A percentile compares a stretch with the other conserved stretches of the same genome.
These are phyloP conservation scores for Ichneumoninae sp. DNA, from an alignment of 2,888 invertebrate genomes.

Conservation along the genomic window DNA sequence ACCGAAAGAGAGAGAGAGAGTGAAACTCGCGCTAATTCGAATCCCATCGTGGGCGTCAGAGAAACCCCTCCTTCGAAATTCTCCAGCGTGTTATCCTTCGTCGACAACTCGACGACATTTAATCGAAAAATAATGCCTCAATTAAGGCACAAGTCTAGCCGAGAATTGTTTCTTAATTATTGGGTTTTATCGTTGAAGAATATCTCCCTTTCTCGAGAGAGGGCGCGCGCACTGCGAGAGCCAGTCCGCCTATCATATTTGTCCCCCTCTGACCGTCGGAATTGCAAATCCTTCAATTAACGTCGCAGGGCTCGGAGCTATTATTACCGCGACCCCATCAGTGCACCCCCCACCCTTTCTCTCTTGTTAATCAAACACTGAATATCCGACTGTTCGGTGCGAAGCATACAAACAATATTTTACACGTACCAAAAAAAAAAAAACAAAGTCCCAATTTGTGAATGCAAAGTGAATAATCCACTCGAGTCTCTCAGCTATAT, in stretches of 20 bases:
- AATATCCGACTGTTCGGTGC: slow-evolving; percentile 41
- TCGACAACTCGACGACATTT: slow-evolving; percentile 70
- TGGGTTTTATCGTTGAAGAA: slow-evolving; percentile 72
- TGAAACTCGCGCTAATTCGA: slow-evolving; percentile 79
- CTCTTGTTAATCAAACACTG: slow-evolving; percentile 53
- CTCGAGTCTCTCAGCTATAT: background rate
- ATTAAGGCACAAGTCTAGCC: slow-evolving; percentile 73
- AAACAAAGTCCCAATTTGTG: background rate
- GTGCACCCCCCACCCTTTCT: background rate
- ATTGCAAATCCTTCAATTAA: slow-evolving; percentile 67
- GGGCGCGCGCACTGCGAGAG: slow-evolving; percentile 21
- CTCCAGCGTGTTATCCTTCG: slow-evolving; percentile 40
- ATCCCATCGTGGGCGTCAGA: slow-evolving; percentile 78
- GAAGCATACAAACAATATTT: slow-evolving; percentile 33
- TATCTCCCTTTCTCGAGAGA: slow-evolving; percentile 27
- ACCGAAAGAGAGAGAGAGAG: slow-evolving; percentile 50
- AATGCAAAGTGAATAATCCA: slow-evolving; percentile 17
- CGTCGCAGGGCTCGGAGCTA: slow-evolving; percentile 42
- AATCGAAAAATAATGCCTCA: slow-evolving; percentile 81
- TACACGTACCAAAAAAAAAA: slow-evolving; percentile 1
- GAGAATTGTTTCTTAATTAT: slow-evolving; percentile 79
- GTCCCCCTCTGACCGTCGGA: slow-evolving; percentile 34
- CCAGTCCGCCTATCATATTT: slow-evolving; percentile 53
- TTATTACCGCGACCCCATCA: slow-evolving; percentile 31
- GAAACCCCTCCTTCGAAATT: slow-evolving; percentile 46